Evolutionary conservation across 92 coral and sea anemone genomes (phyloP).

Genomic region (Zoanthus sansibaricus): DNA sequence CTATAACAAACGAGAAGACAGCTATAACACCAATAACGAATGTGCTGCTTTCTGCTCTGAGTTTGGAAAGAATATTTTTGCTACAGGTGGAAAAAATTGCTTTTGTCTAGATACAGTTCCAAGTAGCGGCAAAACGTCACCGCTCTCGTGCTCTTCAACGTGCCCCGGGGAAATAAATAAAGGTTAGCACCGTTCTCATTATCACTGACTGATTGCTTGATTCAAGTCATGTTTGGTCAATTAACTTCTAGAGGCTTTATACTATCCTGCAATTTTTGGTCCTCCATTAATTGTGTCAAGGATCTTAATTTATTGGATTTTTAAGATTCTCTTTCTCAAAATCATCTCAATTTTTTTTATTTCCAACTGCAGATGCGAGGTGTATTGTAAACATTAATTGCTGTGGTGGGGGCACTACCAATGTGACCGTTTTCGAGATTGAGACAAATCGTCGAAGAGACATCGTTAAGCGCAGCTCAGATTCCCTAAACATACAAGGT

Average conservation of each 20-base stretch:
- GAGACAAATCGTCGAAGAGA: neutral
- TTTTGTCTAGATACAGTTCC: conserved; percentile 9
- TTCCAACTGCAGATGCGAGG: neutral
- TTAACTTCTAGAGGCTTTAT: too few relatives aligned
- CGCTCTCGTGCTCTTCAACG: neutral
- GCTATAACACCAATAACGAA: conserved; percentile 7
- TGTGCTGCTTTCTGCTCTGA: conserved; percentile 22
- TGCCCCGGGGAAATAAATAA: neutral
- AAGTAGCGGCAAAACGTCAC: neutral
- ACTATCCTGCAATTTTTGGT: too few relatives aligned
- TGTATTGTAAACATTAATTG: neutral
- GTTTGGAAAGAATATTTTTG: conserved; percentile 18
- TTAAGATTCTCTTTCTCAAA: too few relatives aligned
- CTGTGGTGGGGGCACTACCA: neutral
- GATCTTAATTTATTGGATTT: too few relatives aligned
- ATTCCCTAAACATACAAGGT: conserved; percentile 2
- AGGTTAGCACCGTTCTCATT: neutral
- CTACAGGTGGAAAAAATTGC: conserved; percentile 4
- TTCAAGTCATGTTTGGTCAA: too few relatives aligned
- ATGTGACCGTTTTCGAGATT: neutral
- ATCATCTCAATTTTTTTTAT: too few relatives aligned
- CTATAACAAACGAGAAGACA: conserved; percentile 13
- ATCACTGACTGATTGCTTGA: too few relatives aligned
- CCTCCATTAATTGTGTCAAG: too few relatives aligned
- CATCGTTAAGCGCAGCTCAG: neutral